Evolutionary conservation across 2,113 vertebrate genomes (phyloP).

Genomic region (Chroicocephalus ridibundus): DNA sequence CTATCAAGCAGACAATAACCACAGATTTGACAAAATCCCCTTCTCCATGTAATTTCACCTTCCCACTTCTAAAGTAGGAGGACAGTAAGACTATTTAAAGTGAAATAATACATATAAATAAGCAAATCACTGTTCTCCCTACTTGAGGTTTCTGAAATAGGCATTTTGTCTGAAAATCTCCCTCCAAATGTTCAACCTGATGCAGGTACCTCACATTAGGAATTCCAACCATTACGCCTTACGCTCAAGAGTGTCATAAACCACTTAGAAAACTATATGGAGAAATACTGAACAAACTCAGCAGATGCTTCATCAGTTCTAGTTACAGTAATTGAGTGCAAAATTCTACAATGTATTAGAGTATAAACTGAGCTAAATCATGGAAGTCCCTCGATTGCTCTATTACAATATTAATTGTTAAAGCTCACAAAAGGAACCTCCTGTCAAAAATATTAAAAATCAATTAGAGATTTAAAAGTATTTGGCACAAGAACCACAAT

Average conservation of each 20-base stretch:
- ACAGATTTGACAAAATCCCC: background rate
- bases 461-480: conserved; percentile 25
- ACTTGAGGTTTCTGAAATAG: background rate
- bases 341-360: background rate
- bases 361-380: background rate
- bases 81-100: background rate
- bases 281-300: background rate
- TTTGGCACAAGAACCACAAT: conserved; percentile 10
- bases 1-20: background rate
- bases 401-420: conserved; percentile 49
- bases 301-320: background rate
- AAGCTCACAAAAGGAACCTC: conserved; percentile 16
- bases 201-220: background rate
- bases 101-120: background rate
- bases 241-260: background rate
- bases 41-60: background rate
- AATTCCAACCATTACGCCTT: background rate
- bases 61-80: background rate
- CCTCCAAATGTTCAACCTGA: background rate
- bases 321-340: background rate
- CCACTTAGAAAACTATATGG: background rate
- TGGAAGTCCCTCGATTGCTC: background rate
- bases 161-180: background rate
- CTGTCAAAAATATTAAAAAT: conserved; percentile 54
- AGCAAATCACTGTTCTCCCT: background rate